Conservation (phyloP, 2,797 vertebrate species). For the Columba guinea region DNA sequence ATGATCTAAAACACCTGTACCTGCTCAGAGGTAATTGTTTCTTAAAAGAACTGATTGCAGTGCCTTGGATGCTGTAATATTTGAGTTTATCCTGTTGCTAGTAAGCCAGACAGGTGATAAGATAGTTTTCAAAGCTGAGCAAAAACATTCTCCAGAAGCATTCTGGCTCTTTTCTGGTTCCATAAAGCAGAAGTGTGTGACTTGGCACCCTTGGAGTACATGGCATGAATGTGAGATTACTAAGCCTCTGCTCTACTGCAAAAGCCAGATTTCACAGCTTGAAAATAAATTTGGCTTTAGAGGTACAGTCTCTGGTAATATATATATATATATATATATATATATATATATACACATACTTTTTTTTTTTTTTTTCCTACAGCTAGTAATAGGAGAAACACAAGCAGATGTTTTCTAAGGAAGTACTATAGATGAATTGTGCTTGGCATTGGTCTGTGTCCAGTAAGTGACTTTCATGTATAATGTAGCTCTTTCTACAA, state of each 20-base stretch:
- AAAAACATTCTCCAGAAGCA: background rate
- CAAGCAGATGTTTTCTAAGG: background rate
- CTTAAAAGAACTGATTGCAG: background rate
- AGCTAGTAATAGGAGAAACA: background rate
- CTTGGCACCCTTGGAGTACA: background rate
- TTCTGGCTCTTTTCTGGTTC: background rate
- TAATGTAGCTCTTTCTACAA: background rate
- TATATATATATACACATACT: too few relatives aligned
- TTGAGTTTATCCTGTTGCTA: background rate
- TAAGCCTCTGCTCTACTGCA: background rate
- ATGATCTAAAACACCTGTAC: background rate
- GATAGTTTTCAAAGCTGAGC: background rate
- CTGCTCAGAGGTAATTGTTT: background rate
- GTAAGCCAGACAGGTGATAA: background rate
- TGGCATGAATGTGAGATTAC: accelerated
- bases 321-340: too few relatives aligned
- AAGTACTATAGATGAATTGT: background rate
- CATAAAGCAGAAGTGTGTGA: background rate
- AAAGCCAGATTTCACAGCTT: background rate
- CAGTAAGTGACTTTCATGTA: background rate
- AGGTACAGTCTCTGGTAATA: background rate
- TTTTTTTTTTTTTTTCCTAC: background rate
- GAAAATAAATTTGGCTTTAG: background rate
- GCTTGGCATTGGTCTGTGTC: background rate
- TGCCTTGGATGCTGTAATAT: background rate